Base-by-base conservation (phyloP, 2,888 invertebrate genomes). In the Mimumesa dahlbomi region DNA sequence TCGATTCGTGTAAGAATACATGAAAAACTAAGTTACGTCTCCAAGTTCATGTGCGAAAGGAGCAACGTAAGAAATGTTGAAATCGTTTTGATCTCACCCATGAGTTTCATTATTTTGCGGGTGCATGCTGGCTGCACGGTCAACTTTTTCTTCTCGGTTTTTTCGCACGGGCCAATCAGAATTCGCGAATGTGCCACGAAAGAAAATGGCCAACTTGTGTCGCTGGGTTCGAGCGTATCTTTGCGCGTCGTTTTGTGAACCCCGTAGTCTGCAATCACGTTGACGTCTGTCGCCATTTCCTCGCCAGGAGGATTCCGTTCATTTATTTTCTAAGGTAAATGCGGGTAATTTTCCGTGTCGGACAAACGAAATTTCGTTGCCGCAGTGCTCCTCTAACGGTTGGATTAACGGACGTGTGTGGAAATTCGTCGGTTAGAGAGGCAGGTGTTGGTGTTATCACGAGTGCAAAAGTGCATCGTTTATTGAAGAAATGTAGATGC, bases 231-330 rank as follows among this genome's bases (percentile, higher is more conserved):
- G 92, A 88, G 88, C 92, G 92, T 92, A 92, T 92, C 93, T 93
- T 92, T 94, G 93, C 93, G 94, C 94, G 94, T 94, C 93, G 92
- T 92, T 93, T 92, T 93, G 93, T 93, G 93, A 92, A 93, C 93
- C 94, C 93, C 93, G 93, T 92, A 92, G 91, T 81, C 68, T 63
- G 77, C 83, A 78, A 83, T 84, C 84, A 92, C 92, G 92, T 92
- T 92, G 92, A 92, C 92, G 92, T 92, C 92, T 91, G 92, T 92
- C 93, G 93, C 93, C 93, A 93, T 93, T 93, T 92, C 92, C 92
- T 86, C 87, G 81, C n/a, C 77, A 70, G 82, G 84, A 80, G 82
- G 84, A 79, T 80, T 70, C 65, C 65, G 68, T 80, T 73, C 80
- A 57, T 80, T 78, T 74, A 74, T 74, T 76, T 80, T 70, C 45